phyloP scores from a whole-genome alignment of 2,113 vertebrate species.

The Nansenia antarctica region DNA sequence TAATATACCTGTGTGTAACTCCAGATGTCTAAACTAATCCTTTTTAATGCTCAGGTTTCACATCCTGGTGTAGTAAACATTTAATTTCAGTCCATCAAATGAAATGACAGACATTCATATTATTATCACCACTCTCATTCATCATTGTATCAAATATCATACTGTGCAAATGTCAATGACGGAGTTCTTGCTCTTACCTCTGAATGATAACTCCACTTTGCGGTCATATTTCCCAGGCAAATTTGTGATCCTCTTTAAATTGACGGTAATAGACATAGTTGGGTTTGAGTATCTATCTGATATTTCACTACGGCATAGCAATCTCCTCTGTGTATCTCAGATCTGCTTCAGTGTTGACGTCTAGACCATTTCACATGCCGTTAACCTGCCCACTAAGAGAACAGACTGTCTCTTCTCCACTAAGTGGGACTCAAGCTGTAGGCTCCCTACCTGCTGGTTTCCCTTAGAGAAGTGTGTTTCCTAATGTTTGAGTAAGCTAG shows the following conservation, averaged over 20 bases:
- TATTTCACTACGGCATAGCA: too few relatives aligned
- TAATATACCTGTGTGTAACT: too few relatives aligned
- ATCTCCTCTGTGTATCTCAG: not conserved
- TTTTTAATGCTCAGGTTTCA: not conserved
- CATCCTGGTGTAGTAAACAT: not conserved
- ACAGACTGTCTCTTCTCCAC: too few relatives aligned
- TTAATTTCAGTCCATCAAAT: not conserved
- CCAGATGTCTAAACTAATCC: not conserved
- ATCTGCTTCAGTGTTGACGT: not conserved
- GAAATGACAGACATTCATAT: not conserved
- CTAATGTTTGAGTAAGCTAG: not conserved
- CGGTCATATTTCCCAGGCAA: constrained; percentile 82
- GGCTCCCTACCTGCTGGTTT: too few relatives aligned
- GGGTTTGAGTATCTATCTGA: not conserved
- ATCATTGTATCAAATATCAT: too few relatives aligned
- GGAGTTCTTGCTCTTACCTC: constrained; percentile 70
- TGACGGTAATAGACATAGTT: constrained; percentile 84
- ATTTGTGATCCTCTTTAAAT: constrained; percentile 77
- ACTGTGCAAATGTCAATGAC: too few relatives aligned
- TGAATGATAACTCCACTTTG: constrained; percentile 84
- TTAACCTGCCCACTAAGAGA: too few relatives aligned
- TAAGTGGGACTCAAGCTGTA: not conserved
- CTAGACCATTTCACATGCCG: not conserved
- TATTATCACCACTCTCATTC: not conserved
- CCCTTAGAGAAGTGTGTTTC: not conserved